These are phyloP conservation scores for Calosoma granatense DNA, from an alignment of 1,140 invertebrate species.

Conservation along the genomic window DNA sequence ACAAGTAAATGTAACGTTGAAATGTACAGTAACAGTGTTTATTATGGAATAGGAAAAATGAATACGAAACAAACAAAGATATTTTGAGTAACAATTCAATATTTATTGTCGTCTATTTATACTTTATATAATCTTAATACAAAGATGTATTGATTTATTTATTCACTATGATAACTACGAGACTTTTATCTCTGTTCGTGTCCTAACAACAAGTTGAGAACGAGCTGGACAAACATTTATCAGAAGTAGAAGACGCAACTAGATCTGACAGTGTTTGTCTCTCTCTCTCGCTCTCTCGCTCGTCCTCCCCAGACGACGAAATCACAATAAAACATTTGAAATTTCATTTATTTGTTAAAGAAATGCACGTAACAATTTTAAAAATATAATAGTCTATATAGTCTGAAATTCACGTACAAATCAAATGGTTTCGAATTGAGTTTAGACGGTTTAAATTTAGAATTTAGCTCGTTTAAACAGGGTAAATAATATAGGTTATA, in stretches of 20 bases:
- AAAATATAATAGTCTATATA: background rate
- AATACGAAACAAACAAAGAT: background rate
- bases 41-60: too few species aligned
- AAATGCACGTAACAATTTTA: background rate
- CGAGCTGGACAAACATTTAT: background rate
- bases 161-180: background rate
- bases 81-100: background rate
- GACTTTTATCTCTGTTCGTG: background rate
- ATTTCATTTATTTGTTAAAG: too few species aligned
- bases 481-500: too few species aligned
- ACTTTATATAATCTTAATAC: conserved; percentile 5
- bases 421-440: background rate
- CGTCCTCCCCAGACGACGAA: background rate
- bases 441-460: too few species aligned
- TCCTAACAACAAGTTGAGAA: background rate
- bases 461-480: too few species aligned
- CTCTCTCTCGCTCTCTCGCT: too few species aligned
- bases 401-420: background rate
- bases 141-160: background rate
- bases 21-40: too few species aligned
- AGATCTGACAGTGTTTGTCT: too few species aligned
- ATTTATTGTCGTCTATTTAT: conserved; percentile 5
- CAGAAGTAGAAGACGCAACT: too few species aligned
- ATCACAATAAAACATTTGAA: too few species aligned
- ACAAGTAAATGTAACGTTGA: too few species aligned